Evolutionary conservation across 2,888 invertebrate species (phyloP).

Genomic region (Drosophila diplacantha): DNA sequence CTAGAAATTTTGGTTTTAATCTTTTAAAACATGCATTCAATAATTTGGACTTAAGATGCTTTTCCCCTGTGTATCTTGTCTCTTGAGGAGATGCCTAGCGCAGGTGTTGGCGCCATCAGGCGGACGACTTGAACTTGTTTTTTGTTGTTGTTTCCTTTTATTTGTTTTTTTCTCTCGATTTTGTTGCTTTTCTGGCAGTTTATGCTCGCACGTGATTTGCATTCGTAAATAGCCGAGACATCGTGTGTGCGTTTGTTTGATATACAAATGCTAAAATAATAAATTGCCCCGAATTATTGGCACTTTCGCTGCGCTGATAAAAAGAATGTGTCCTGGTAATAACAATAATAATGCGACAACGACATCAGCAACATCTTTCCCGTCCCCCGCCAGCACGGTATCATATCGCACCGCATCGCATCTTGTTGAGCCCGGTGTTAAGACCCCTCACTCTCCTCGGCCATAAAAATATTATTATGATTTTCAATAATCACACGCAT

Average conservation of each 20-base stretch:
- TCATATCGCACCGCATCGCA: constrained; percentile 21
- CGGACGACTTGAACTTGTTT: constrained; percentile 28
- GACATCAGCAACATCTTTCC: constrained; percentile 48
- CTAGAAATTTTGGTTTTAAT: too few species aligned
- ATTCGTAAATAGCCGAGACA: constrained; percentile 58
- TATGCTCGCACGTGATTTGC: constrained; percentile 69
- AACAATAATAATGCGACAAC: constrained; percentile 71
- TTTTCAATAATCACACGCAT: constrained; percentile 69
- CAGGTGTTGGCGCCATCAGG: constrained; percentile 53
- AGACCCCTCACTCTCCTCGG: constrained; percentile 13
- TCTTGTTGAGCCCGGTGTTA: constrained; percentile 28
- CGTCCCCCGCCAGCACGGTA: constrained; percentile 11
- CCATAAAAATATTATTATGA: constrained; percentile 68
- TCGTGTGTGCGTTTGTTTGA: constrained; percentile 38
- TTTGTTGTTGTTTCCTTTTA: constrained; percentile 14
- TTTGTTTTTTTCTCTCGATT: constrained; percentile 15
- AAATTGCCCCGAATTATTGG: constrained; percentile 72
- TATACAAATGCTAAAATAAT: constrained; percentile 71
- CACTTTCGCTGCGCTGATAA: constrained; percentile 67
- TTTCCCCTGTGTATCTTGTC: constrained; percentile 29
- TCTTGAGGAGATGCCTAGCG: constrained; percentile 43
- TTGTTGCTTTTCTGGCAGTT: constrained; percentile 54
- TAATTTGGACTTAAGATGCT: too few species aligned
- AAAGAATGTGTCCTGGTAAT: constrained; percentile 68
- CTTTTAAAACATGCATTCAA: too few species aligned